Conservation (phyloP, 2,113 vertebrate species). For the Pica pica region DNA sequence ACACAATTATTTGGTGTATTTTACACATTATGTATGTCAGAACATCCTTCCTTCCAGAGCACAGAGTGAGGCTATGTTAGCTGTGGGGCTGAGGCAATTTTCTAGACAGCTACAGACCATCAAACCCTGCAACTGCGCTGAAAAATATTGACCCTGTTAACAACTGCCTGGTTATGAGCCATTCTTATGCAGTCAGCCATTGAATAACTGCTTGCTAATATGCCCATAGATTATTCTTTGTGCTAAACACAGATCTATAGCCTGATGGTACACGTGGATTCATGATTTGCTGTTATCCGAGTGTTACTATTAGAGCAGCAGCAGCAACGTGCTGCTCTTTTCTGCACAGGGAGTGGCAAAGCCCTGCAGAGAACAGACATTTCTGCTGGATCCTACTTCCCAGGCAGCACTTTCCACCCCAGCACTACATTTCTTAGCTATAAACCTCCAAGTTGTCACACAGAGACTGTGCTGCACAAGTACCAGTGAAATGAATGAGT, state of each 20-base stretch:
- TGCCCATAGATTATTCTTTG: not conserved
- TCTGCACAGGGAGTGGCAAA: not conserved
- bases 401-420: not conserved
- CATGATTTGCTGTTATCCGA: not conserved
- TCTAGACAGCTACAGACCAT: not conserved
- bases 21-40: not conserved
- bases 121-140: not conserved
- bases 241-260: not conserved
- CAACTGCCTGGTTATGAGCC: not conserved
- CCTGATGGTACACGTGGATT: not conserved
- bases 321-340: not conserved
- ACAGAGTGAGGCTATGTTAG: not conserved
- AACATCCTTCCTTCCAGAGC: not conserved
- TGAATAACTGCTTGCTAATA: not conserved
- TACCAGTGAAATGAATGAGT: not conserved
- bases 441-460: not conserved
- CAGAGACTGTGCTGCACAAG: not conserved
- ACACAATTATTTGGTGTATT: not conserved
- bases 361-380: not conserved
- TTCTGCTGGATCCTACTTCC: not conserved
- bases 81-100: not conserved
- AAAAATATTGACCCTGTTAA: not conserved
- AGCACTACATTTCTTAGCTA: not conserved
- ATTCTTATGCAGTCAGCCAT: not conserved
- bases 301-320: not conserved